These are phyloP conservation scores for Coilia nasus DNA, from an alignment of 2,797 vertebrate genomes.

Conservation along the genomic window DNA sequence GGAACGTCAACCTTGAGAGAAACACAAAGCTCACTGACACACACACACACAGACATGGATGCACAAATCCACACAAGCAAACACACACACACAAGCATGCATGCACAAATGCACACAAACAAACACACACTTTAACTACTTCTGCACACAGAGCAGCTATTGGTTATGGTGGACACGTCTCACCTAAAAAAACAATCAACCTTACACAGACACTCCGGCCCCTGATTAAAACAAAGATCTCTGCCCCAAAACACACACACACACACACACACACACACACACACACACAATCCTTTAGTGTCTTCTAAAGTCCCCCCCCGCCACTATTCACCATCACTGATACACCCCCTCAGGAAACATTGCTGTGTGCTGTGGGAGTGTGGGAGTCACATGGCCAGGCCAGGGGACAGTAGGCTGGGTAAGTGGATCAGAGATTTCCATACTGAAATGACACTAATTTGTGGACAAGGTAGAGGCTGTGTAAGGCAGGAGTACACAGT, in stretches of 20 bases:
- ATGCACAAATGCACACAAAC: too few relatives aligned
- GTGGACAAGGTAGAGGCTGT: background rate
- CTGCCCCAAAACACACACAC: background rate
- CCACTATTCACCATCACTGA: too few relatives aligned
- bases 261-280: background rate
- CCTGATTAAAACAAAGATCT: constrained; percentile 63
- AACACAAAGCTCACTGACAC: background rate
- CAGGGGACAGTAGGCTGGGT: background rate
- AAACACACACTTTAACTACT: too few relatives aligned
- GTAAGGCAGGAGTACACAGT: background rate
- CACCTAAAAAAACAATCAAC: constrained; percentile 54
- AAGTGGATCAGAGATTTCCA: background rate
- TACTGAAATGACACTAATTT: background rate
- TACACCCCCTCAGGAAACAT: background rate
- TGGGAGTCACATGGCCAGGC: background rate
- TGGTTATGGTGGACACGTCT: constrained; percentile 52
- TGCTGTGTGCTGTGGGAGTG: constrained; percentile 21
- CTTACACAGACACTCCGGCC: constrained; percentile 38
- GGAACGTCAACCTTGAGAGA: constrained; percentile 33
- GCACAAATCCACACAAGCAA: background rate
- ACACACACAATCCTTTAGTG: constrained; percentile 10
- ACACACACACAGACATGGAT: background rate
- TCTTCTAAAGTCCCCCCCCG: constrained; percentile 49
- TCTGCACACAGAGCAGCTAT: constrained; percentile 1
- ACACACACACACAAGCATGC: background rate